Conservation (phyloP, 2,888 invertebrate species). For the Tenthredo livida region DNA sequence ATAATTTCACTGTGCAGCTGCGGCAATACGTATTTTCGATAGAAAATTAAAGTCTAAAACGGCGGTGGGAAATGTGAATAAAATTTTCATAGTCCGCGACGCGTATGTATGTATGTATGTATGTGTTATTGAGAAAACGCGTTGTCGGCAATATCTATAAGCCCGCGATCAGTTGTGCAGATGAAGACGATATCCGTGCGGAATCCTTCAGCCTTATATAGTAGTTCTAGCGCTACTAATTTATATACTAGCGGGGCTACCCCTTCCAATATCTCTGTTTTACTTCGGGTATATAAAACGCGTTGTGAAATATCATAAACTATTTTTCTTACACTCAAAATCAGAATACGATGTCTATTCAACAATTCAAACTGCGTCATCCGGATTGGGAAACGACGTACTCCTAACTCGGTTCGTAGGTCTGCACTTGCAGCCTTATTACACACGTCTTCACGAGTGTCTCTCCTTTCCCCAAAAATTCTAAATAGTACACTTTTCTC, state of each 20-base stretch:
- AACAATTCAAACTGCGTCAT: background rate
- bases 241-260: background rate
- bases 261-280: conserved; percentile 6
- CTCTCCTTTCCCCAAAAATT: background rate
- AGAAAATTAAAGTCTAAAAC: background rate
- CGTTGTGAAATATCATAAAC: conserved; percentile 31
- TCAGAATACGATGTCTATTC: background rate
- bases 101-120: background rate
- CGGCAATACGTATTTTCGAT: background rate
- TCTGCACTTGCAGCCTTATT: background rate
- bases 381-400: background rate
- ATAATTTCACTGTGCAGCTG: background rate
- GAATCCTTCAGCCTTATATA: conserved; percentile 40
- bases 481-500: background rate
- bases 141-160: background rate
- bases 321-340: conserved; percentile 25
- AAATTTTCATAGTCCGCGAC: background rate
- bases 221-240: background rate
- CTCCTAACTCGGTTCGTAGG: no score
- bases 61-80: background rate
- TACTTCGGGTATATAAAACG: conserved; percentile 21
- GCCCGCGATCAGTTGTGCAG: background rate
- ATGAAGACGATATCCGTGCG: conserved; percentile 28
- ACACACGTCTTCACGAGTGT: background rate
- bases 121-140: background rate